phyloP scores from a whole-genome alignment of 1,140 invertebrate species.

The Apis florea region DNA sequence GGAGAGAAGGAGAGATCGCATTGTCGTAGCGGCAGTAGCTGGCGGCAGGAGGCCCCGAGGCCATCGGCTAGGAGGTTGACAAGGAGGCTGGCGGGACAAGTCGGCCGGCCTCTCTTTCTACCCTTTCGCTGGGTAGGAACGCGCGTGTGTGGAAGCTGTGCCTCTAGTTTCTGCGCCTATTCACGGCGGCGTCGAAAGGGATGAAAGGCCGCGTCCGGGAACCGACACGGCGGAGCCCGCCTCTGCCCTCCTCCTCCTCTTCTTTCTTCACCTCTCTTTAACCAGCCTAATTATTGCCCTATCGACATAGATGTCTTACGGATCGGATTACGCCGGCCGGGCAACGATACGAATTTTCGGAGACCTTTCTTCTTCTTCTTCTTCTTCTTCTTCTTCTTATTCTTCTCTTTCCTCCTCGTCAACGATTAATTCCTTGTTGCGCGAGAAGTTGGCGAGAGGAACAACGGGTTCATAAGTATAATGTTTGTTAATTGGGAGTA shows the following conservation, averaged over 20 bases:
- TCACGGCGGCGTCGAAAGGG: slow-evolving; percentile 66
- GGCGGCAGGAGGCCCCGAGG: slow-evolving; percentile 31
- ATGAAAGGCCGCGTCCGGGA: slow-evolving; percentile 64
- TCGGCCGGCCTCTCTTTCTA: slow-evolving; percentile 42
- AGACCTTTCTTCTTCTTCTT: not conserved
- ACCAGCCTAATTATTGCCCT: slow-evolving; percentile 77
- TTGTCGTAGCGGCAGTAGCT: too few species aligned
- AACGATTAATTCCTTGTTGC: too few species aligned
- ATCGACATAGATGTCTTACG: slow-evolving; percentile 74
- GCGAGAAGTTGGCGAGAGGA: too few species aligned
- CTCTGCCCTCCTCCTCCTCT: slow-evolving; percentile 31
- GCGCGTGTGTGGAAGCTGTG: slow-evolving; percentile 37
- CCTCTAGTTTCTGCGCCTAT: slow-evolving; percentile 52
- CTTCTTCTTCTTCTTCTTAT: not conserved
- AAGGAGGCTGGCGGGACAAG: slow-evolving; percentile 47
- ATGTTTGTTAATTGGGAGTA: too few species aligned
- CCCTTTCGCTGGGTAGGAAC: slow-evolving; percentile 38
- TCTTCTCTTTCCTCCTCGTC: slow-evolving; percentile 19
- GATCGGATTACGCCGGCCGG: slow-evolving; percentile 70
- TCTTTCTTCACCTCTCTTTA: slow-evolving; percentile 28
- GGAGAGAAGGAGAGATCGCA: too few species aligned
- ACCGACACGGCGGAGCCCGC: slow-evolving; percentile 37
- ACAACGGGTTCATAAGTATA: too few species aligned
- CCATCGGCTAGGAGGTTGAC: slow-evolving; percentile 53
- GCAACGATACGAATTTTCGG: slow-evolving; percentile 35